Conservation (phyloP, 64 coral and sea anemone species). For the Actinia tenebrosa region DNA sequence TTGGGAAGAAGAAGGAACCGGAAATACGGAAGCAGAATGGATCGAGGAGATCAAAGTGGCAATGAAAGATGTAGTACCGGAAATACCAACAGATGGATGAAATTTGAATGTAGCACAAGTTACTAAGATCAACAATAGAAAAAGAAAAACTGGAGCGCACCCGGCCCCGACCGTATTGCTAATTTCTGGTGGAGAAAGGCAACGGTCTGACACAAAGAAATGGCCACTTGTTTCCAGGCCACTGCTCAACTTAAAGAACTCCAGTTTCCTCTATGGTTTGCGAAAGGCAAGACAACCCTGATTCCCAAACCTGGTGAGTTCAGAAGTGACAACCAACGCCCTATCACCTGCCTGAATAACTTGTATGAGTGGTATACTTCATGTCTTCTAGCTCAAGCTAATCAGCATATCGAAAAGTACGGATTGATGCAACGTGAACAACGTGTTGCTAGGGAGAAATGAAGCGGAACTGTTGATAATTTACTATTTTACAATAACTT, state of each 20-base stretch:
- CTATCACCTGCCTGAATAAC: conserved; percentile 20
- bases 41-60: background rate
- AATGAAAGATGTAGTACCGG: conserved; percentile 17
- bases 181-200: background rate
- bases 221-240: too few species aligned
- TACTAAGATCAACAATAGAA: conserved; percentile 1
- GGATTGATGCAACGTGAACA: conserved; percentile 11
- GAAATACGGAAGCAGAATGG: background rate
- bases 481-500: background rate
- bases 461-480: conserved; percentile 23
- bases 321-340: conserved; percentile 28
- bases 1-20: background rate
- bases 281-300: conserved; percentile 16
- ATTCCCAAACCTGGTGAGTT: conserved; percentile 14
- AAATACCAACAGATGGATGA: background rate
- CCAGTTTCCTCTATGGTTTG: conserved; percentile 15
- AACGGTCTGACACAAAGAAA: too few species aligned
- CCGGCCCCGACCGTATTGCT: too few species aligned
- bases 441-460: background rate
- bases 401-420: conserved; percentile 10
- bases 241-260: background rate
- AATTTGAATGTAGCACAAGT: conserved; percentile 20
- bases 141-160: background rate
- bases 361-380: conserved; percentile 31
- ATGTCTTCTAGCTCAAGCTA: conserved; percentile 3